Evolutionary conservation across 2,797 vertebrate species (phyloP).

Genomic region (Hoplostethus atlanticus): DNA sequence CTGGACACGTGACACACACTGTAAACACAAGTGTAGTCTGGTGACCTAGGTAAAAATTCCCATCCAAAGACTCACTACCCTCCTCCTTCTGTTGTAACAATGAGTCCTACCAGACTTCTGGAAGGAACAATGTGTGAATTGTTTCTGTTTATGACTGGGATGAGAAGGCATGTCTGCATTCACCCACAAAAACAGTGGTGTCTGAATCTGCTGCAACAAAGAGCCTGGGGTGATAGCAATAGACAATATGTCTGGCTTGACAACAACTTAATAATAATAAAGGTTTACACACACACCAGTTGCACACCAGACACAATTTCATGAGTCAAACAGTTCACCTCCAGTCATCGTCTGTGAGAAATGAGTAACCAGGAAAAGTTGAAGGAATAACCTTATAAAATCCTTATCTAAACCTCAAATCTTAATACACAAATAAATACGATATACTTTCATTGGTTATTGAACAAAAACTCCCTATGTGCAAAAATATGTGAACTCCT

Average conservation of each 20-base stretch:
- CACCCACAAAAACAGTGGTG: neutral
- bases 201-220: neutral
- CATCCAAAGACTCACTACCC: neutral
- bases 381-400: no score
- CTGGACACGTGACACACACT: slow-evolving; percentile 22
- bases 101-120: neutral
- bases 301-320: no score
- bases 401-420: no score
- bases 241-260: no score
- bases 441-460: no score
- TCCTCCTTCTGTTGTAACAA: neutral
- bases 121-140: neutral
- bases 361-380: no score
- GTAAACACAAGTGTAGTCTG: slow-evolving; percentile 11
- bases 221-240: neutral
- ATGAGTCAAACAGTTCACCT: no score
- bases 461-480: no score
- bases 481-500: no score
- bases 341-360: no score
- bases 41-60: neutral
- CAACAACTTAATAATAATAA: no score
- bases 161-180: neutral
- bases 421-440: no score
- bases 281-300: neutral
- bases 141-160: neutral